Evolutionary conservation across 2,113 vertebrate species (phyloP), one percentile per base, ranked within the genome.

Genomic region (Pachypanchax playfairii): DNA sequence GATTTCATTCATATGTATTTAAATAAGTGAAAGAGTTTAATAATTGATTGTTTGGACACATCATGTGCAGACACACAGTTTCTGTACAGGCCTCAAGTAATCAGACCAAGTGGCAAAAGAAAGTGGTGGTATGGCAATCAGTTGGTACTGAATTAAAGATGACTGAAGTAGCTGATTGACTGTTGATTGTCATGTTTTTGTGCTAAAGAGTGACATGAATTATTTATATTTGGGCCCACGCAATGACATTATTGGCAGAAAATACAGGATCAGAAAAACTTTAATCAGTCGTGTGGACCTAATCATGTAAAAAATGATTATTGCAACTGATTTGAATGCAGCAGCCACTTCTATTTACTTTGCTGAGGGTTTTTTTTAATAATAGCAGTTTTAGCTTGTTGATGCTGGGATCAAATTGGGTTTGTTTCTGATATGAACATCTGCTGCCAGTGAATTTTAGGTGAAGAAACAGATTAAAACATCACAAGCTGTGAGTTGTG

Each of bases 121-220:
- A 60, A 71, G 53, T 49, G 38, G 33, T 42, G 31, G 65, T 69
- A 67, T 72, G 52, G 65, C 80, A 57, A 77, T 67, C 15, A 77
- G 56, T 70, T 65, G 47, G 65, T 82, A 75, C 49, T 87, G 80
- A 87, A 88, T 85, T 73, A 85, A 83, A 81, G 52, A 88, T 88
- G 84, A 80, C 71, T 86, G 65, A 82, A 89, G 83, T 85, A 84
- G 56, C 72, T 75, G 64, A 85, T 63, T 71, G 83, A 72, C 65
- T 77, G 65, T 72, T 85, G 79, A 87, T 89, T 83, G 84, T 74
- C 57, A 73, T 77, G 72, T 80, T 86, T 88, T 78, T 82, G 80
- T 83, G 81, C 70, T 56, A 65, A 88, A 87, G 84, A 82, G 64
- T 61, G 48, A 39, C 63, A 83, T 89, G 82, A 90, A 91, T 91